Base-by-base conservation (phyloP, 2,797 vertebrate species). In the Rhabdophis nuchalis region DNA sequence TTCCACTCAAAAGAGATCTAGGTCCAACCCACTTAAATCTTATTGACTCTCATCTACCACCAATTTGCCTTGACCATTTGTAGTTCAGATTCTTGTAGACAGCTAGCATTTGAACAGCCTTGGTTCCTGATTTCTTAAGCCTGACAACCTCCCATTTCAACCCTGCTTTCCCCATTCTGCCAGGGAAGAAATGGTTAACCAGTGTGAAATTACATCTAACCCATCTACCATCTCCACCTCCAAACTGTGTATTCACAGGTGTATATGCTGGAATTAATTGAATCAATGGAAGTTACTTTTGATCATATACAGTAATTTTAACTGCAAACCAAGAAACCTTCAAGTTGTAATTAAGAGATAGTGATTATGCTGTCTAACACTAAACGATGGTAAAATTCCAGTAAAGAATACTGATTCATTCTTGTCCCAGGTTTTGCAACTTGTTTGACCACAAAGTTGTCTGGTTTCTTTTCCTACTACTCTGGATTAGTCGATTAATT, bases 371-470 rank as follows among this genome's bases (percentile, higher is more conserved):
- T 46, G 52, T 60, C 57, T 52, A 36, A 85, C 6, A 27, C 36
- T 86, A 91, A 41, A 86, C 3, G 29, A 86, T 18, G 27, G 9
- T 53, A 57, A 36, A 20, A 25, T 91, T 85, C 46, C 72, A 61
- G 68, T 36, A 53, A 88, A 60, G 14, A 16, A 60, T 53, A 89
- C 87, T 88, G 68, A 92, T 92, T 92, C 87, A 85, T 23, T 64
- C 53, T 18, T 58, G 50, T 58, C 61, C 36, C 72, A 85, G 23
- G 27, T 89, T 92, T 86, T 86, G 57, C 50, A 92, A 85, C 54
- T 25, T 36, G 4, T 54, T 54, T 54, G 16, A 25, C 32, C 58
- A 64, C 77, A 86, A 18, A 53, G 91, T 89, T 92, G 50, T 72
- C 41, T 88, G 68, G 53, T 54, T 92, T 92, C n/a, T 61, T 61